Conservation (phyloP, 2,113 vertebrate genomes). For the Thamnaconus septentrionalis region DNA sequence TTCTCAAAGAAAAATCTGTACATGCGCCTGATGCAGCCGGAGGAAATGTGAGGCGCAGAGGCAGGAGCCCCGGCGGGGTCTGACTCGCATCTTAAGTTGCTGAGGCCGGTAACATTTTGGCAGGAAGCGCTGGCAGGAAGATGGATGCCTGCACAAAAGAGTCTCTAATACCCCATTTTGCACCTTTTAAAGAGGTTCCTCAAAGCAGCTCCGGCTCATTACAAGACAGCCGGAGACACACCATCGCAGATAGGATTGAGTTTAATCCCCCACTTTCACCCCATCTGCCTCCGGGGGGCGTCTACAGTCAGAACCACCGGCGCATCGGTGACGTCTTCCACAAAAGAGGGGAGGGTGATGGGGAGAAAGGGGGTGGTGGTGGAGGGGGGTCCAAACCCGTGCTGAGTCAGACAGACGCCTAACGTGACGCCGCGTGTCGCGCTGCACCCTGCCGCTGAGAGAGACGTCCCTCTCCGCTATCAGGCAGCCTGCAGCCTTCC, state of each 20-base stretch:
- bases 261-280: constrained; percentile 29
- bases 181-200: constrained; percentile 31
- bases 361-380: not conserved
- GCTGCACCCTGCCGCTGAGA: constrained; percentile 6
- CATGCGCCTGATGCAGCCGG: no score
- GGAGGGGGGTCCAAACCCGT: not conserved
- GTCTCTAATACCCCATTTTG: constrained; percentile 42
- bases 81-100: constrained; percentile 18
- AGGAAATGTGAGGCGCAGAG: no score
- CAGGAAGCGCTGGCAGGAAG: no score
- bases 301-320: not conserved
- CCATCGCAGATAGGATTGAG: constrained; percentile 31
- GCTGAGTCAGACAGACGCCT: not conserved
- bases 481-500: constrained; percentile 19
- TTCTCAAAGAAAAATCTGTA: no score
- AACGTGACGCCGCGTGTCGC: constrained; percentile 13
- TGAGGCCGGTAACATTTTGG: constrained; percentile 29
- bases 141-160: constrained; percentile 11
- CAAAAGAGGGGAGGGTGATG: constrained; percentile 2
- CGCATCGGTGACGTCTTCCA: not conserved
- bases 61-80: not conserved
- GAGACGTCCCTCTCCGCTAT: constrained; percentile 1
- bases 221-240: constrained; percentile 18
- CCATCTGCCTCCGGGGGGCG: constrained; percentile 16
- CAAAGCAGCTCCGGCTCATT: constrained; percentile 48